Conservation (phyloP, 2,888 invertebrate genomes). For the Ecliptopera silaceata region DNA sequence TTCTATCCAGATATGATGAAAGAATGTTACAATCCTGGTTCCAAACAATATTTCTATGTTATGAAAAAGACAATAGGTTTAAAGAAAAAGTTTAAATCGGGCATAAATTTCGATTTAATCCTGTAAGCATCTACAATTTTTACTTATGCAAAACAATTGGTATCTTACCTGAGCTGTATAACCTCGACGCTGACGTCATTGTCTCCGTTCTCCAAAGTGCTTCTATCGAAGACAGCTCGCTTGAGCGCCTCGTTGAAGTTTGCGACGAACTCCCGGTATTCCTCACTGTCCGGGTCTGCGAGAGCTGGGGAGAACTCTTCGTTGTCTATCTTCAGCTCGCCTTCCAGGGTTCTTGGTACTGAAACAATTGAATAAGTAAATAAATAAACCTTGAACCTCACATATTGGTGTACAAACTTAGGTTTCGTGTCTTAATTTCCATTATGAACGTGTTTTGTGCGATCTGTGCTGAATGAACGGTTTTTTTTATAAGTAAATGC, state of each 20-base stretch:
- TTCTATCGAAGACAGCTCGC: constrained; percentile 79
- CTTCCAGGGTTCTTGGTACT: constrained; percentile 88
- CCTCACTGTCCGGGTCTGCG: constrained; percentile 83
- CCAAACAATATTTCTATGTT: too few relatives aligned
- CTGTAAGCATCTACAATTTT: background rate
- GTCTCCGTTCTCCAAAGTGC: constrained; percentile 76
- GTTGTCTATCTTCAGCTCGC: constrained; percentile 86
- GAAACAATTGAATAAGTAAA: constrained; percentile 39
- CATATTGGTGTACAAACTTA: too few relatives aligned
- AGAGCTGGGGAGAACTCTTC: constrained; percentile 84
- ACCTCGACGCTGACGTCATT: constrained; percentile 84
- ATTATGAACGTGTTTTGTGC: too few relatives aligned
- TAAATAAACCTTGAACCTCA: background rate
- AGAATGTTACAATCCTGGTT: too few relatives aligned
- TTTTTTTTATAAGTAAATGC: too few relatives aligned
- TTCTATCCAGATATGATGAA: too few relatives aligned
- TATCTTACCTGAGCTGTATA: constrained; percentile 82
- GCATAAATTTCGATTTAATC: background rate
- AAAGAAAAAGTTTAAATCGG: too few relatives aligned
- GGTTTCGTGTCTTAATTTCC: too few relatives aligned
- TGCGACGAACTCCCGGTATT: constrained; percentile 84
- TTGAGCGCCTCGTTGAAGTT: constrained; percentile 84
- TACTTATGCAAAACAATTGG: too few relatives aligned
- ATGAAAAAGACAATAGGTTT: background rate
- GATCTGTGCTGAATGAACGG: too few relatives aligned